phyloP scores from a whole-genome alignment of 2,888 invertebrate genomes.

The Tipula confusa region DNA sequence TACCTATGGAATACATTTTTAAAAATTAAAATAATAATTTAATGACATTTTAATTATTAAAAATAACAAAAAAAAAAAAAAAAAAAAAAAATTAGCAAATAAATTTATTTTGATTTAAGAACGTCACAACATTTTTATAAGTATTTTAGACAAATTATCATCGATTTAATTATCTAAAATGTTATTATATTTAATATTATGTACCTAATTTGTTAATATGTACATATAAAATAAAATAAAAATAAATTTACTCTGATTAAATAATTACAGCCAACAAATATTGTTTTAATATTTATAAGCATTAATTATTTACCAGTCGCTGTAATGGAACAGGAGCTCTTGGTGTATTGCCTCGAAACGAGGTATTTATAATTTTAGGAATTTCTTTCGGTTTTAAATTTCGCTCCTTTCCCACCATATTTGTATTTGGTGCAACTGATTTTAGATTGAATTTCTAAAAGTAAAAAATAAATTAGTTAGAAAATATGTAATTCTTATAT shows the following conservation, averaged over 20 bases:
- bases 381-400: neutral
- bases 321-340: constrained; percentile 39
- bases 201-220: neutral
- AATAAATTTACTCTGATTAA: neutral
- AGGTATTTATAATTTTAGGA: constrained; percentile 1
- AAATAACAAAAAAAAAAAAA: no score
- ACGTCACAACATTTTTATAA: no score
- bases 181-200: no score
- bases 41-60: neutral
- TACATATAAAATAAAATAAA: neutral
- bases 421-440: neutral
- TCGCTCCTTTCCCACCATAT: neutral
- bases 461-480: neutral
- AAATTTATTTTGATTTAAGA: no score
- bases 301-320: constrained; percentile 40
- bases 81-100: no score
- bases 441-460: neutral
- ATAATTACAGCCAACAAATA: constrained; percentile 15
- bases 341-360: neutral
- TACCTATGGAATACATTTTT: neutral
- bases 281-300: neutral
- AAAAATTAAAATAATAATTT: neutral
- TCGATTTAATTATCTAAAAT: no score
- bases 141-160: no score
- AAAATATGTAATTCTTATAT: neutral